Percentiles rank a stretch among this genome's conserved stretches.
Conservation (phyloP, 2,888 invertebrate genomes). For the Pyralis farinalis region DNA sequence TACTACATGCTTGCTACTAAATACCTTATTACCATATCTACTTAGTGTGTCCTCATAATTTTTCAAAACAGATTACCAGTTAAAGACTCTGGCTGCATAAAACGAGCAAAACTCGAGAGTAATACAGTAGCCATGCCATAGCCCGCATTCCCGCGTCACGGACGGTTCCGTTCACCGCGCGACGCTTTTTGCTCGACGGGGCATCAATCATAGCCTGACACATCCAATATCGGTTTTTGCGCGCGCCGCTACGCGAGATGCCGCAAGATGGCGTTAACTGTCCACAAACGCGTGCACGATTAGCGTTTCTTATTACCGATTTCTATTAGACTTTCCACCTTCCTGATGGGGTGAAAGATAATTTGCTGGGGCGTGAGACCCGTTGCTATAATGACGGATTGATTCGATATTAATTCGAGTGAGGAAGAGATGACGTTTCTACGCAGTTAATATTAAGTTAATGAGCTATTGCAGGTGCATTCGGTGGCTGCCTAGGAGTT, state of each 20-base stretch:
- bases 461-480: slow-evolving; percentile 43
- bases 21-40: too few species aligned
- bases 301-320: slow-evolving; percentile 75
- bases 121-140: slow-evolving; percentile 10
- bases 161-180: slow-evolving; percentile 58
- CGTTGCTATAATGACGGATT: slow-evolving; percentile 71
- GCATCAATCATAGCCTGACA: slow-evolving; percentile 78
- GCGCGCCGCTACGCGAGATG: slow-evolving; percentile 43
- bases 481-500: slow-evolving; percentile 38
- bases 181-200: slow-evolving; percentile 60
- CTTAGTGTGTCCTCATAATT: too few species aligned
- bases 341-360: slow-evolving; percentile 76
- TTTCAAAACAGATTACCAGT: too few species aligned
- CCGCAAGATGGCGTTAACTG: slow-evolving; percentile 58
- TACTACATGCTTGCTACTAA: too few species aligned
- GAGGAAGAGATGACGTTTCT: slow-evolving; percentile 56
- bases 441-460: slow-evolving; percentile 39
- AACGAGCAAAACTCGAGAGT: slow-evolving; percentile 3
- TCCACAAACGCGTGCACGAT: slow-evolving; percentile 63
- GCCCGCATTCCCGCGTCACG: slow-evolving; percentile 46
- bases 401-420: slow-evolving; percentile 78
- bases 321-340: slow-evolving; percentile 78
- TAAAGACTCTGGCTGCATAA: not conserved
- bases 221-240: slow-evolving; percentile 79
- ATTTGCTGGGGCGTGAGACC: slow-evolving; percentile 73